Evolutionary conservation across 2,888 invertebrate species (phyloP).

Genomic region (Rotaria sp.): DNA sequence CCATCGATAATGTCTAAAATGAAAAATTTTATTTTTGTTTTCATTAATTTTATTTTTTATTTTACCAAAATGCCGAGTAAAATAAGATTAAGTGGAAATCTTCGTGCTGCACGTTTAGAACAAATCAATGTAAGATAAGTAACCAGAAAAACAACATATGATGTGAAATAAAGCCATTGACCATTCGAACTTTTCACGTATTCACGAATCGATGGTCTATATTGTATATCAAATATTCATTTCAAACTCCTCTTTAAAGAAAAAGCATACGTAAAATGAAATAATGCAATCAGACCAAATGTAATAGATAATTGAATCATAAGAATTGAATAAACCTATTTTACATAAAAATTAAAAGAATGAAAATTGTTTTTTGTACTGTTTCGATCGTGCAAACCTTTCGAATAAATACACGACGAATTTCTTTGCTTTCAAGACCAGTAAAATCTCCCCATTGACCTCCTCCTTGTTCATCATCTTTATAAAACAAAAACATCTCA

Average conservation of each 20-base stretch:
- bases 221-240: not conserved
- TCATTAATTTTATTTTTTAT: not conserved
- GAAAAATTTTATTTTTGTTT: not conserved
- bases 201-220: slow-evolving; percentile 16
- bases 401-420: too few relatives aligned
- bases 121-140: not conserved
- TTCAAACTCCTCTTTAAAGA: not conserved
- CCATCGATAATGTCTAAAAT: slow-evolving; percentile 34
- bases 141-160: slow-evolving; percentile 31
- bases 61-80: slow-evolving; percentile 31
- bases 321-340: too few relatives aligned
- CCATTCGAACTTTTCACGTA: not conserved
- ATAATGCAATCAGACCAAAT: too few relatives aligned
- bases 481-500: too few relatives aligned
- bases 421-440: too few relatives aligned
- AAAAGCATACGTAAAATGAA: too few relatives aligned
- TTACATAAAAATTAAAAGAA: too few relatives aligned
- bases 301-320: too few relatives aligned
- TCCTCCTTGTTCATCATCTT: too few relatives aligned
- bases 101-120: slow-evolving; percentile 4
- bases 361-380: too few relatives aligned
- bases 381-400: too few relatives aligned
- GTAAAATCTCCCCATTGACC: too few relatives aligned
- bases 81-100: slow-evolving; percentile 34
- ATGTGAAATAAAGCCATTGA: slow-evolving; percentile 13